These are phyloP conservation scores for Anaspis maculata DNA, from an alignment of 2,888 invertebrate genomes.

Conservation along the genomic window DNA sequence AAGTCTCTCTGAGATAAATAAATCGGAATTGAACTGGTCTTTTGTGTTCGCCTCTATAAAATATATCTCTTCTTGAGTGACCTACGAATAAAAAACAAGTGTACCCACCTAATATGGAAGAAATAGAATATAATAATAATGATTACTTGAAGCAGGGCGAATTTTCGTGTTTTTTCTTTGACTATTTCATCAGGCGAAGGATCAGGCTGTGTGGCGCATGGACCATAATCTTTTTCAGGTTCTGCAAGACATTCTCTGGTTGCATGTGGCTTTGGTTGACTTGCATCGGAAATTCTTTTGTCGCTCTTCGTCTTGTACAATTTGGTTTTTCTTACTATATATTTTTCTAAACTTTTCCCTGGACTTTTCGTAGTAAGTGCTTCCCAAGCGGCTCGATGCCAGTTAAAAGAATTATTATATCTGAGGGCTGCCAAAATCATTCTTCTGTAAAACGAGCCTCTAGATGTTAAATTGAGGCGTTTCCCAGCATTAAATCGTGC, in stretches of 20 bases:
- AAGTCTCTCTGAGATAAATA: too few species aligned
- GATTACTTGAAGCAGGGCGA: too few species aligned
- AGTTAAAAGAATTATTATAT: slow-evolving; percentile 1
- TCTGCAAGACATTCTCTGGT: background rate
- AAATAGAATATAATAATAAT: too few species aligned
- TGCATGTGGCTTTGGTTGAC: background rate
- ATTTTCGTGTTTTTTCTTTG: too few species aligned
- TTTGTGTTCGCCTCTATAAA: background rate
- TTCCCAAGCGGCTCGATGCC: background rate
- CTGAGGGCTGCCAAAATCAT: background rate
- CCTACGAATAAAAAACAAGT: too few species aligned
- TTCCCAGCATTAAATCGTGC: background rate
- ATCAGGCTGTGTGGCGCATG: background rate
- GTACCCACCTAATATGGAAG: too few species aligned
- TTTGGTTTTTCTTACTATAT: background rate
- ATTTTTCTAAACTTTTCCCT: background rate
- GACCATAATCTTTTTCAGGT: background rate
- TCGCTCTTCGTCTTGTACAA: background rate
- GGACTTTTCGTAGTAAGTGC: background rate
- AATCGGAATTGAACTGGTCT: background rate
- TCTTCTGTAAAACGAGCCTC: background rate
- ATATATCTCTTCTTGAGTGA: background rate
- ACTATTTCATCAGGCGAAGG: background rate
- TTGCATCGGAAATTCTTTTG: background rate
- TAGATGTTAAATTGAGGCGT: background rate